These are phyloP conservation scores for Heterotilapia buettikoferi DNA, from an alignment of 2,113 vertebrate species.

Conservation along the genomic window DNA sequence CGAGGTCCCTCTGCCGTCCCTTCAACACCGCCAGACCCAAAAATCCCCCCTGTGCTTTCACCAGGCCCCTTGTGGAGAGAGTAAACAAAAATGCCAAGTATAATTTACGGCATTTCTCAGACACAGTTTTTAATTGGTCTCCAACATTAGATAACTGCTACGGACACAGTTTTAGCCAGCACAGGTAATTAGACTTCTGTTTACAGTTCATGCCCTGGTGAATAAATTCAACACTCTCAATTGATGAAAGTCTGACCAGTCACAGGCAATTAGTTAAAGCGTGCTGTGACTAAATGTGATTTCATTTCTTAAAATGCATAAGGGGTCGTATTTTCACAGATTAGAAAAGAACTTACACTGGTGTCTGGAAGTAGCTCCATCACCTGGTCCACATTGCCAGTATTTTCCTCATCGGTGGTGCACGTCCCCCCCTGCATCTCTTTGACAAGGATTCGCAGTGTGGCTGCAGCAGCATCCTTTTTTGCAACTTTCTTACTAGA, in stretches of 20 bases:
- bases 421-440: constrained; percentile 66
- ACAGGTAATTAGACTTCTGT: background rate
- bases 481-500: constrained; percentile 94
- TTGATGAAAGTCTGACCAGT: background rate
- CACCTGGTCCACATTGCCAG: constrained; percentile 17
- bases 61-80: constrained; percentile 5
- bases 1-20: constrained; percentile 45
- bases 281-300: background rate
- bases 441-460: constrained; percentile 78
- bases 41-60: constrained; percentile 3
- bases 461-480: constrained; percentile 86
- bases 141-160: background rate
- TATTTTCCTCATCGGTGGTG: constrained; percentile 18
- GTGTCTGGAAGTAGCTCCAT: constrained; percentile 25
- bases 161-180: background rate
- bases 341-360: constrained; percentile 26
- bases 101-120: background rate
- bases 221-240: background rate
- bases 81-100: background rate
- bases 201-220: background rate
- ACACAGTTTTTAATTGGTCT: background rate
- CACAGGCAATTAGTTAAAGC: background rate
- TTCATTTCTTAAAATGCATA: background rate
- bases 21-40: constrained; percentile 3
- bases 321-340: background rate